These are phyloP conservation scores for Rhegmatorhina hoffmannsi DNA, from an alignment of 2,113 vertebrate species.

Conservation along the genomic window DNA sequence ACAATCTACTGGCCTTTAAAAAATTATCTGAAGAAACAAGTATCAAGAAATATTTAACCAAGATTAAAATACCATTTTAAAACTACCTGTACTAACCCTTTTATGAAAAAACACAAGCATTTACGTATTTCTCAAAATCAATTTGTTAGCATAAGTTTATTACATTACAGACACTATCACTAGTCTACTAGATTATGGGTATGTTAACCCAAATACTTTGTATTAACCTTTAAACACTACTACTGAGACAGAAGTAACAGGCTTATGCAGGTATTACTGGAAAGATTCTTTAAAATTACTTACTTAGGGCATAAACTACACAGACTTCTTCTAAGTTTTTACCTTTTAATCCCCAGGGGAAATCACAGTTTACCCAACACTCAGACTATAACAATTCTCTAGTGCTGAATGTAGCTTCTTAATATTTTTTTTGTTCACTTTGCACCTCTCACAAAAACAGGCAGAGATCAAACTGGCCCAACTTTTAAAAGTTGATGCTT, in stretches of 20 bases:
- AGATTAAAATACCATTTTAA: background rate
- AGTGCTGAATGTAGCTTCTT: background rate
- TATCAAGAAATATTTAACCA: background rate
- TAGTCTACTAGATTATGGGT: background rate
- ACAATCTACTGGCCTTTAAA: background rate
- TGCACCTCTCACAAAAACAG: background rate
- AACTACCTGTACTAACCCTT: background rate
- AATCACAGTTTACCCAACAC: background rate
- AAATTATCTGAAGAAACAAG: background rate
- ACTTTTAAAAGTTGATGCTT: background rate
- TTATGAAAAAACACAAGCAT: background rate
- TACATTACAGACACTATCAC: background rate
- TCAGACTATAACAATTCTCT: background rate
- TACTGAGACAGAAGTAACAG: background rate
- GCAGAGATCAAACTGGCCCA: background rate
- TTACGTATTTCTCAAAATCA: background rate
- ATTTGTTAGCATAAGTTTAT: background rate
- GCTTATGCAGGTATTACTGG: background rate
- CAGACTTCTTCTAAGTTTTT: background rate
- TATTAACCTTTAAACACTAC: background rate
- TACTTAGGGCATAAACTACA: background rate
- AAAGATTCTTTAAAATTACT: background rate
- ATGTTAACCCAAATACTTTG: background rate
- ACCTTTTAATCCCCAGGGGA: background rate
- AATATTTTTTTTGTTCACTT: background rate